These are phyloP conservation scores for Stenodera caucasica DNA, from an alignment of 2,888 invertebrate species.

Conservation along the genomic window DNA sequence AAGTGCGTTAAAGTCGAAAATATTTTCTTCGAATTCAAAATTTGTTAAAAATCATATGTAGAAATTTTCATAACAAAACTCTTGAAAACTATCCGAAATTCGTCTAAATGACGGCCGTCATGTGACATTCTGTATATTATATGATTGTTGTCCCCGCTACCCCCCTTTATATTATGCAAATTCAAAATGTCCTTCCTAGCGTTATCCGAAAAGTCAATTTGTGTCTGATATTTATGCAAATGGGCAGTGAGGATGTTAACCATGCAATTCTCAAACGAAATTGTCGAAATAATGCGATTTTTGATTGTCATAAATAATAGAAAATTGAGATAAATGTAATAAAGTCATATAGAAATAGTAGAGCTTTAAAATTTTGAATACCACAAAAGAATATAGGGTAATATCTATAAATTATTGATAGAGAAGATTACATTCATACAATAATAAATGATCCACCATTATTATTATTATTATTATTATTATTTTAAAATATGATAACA, in stretches of 20 bases:
- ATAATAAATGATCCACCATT: not conserved
- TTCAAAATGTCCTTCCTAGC: slow-evolving; percentile 24
- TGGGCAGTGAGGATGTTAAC: slow-evolving; percentile 24
- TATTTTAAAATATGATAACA: not conserved
- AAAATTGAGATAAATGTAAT: slow-evolving; percentile 10
- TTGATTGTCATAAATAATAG: slow-evolving; percentile 20
- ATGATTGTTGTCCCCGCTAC: not conserved
- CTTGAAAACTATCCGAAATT: too few relatives aligned
- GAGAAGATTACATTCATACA: not conserved
- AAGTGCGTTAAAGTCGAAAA: too few relatives aligned
- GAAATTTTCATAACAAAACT: too few relatives aligned
- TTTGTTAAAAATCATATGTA: too few relatives aligned
- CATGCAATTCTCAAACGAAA: slow-evolving; percentile 26
- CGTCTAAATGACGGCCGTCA: too few relatives aligned
- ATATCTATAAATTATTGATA: not conserved
- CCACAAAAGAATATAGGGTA: not conserved
- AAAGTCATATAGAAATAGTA: not conserved
- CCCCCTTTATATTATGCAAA: slow-evolving; percentile 24
- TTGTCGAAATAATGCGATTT: slow-evolving; percentile 22
- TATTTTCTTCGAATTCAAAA: too few relatives aligned
- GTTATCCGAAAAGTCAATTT: slow-evolving; percentile 33
- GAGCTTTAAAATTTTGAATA: slow-evolving; percentile 2
- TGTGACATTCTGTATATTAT: slow-evolving; percentile 13
- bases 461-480: too few relatives aligned
- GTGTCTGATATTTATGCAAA: slow-evolving; percentile 33